Evolutionary conservation across 1,140 invertebrate species (phyloP).

Genomic region (Cataglyphis hispanica): DNA sequence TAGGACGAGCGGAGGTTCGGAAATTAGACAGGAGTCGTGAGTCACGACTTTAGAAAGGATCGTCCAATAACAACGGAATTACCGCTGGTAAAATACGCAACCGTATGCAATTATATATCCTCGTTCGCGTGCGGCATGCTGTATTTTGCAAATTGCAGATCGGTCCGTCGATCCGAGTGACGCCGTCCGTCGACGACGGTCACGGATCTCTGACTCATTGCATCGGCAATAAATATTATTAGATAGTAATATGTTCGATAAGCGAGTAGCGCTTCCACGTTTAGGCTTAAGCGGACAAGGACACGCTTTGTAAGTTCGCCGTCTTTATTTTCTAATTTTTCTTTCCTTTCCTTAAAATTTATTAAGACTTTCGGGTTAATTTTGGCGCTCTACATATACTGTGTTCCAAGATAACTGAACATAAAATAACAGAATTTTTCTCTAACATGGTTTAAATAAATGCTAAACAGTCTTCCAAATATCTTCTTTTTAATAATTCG

Average conservation of each 20-base stretch:
- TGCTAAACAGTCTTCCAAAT: not conserved
- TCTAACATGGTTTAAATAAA: slow-evolving; percentile 1
- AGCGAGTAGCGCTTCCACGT: not conserved
- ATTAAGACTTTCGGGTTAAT: not conserved
- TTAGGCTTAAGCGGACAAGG: slow-evolving; percentile 8
- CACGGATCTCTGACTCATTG: slow-evolving; percentile 10
- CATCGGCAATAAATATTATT: slow-evolving; percentile 12
- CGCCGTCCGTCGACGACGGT: not conserved
- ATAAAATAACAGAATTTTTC: not conserved
- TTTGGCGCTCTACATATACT: not conserved
- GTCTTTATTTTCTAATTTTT: not conserved
- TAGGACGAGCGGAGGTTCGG: not conserved
- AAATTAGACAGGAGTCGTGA: slow-evolving; percentile 56
- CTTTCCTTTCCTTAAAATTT: not conserved
- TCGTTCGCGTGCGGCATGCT: slow-evolving; percentile 20
- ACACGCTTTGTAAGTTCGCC: not conserved
- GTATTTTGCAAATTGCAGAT: slow-evolving; percentile 25
- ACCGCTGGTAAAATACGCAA: not conserved
- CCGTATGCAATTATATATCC: slow-evolving; percentile 43
- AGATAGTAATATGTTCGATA: slow-evolving; percentile 7
- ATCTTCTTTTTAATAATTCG: not conserved
- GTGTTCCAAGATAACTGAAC: not conserved
- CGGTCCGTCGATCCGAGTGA: not conserved
- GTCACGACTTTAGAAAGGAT: slow-evolving; percentile 42
- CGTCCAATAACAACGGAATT: slow-evolving; percentile 33